These are phyloP conservation scores for Sparus aurata DNA, from an alignment of 2,797 vertebrate species.

Conservation along the genomic window DNA sequence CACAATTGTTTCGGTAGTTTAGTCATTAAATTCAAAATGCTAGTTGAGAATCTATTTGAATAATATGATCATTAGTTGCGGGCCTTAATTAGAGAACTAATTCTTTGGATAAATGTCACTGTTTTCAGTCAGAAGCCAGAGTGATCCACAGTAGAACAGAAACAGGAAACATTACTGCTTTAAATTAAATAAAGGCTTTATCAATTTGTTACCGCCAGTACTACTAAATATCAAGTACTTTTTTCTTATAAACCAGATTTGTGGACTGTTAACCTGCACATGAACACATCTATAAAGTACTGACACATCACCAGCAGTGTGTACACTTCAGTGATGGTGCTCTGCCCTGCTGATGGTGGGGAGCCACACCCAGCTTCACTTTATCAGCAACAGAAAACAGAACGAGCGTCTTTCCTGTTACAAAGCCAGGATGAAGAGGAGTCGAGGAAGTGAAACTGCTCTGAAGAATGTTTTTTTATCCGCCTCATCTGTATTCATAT, in stretches of 20 bases:
- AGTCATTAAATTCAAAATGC: neutral
- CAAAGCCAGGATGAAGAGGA: neutral
- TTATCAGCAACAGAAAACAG: conserved; percentile 9
- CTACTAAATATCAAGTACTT: neutral
- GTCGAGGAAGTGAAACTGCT: conserved; percentile 50
- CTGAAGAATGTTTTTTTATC: neutral
- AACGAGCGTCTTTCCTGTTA: conserved; percentile 38
- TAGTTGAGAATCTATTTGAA: neutral
- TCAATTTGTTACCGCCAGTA: neutral
- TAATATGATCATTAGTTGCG: neutral
- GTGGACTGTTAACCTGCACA: neutral
- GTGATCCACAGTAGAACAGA: neutral
- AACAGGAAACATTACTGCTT: neutral
- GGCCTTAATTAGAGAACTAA: neutral
- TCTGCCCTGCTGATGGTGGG: conserved; percentile 39
- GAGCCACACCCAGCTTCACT: conserved; percentile 54
- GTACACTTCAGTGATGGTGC: conserved; percentile 8
- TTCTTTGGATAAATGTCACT: no score
- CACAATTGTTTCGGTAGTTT: neutral
- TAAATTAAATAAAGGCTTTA: neutral
- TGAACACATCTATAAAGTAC: neutral
- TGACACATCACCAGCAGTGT: neutral
- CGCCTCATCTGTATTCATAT: neutral
- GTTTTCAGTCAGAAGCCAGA: neutral
- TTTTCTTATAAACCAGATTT: neutral